A percentile compares a stretch with the other conserved stretches of the same genome.
Evolutionary conservation across 2,888 invertebrate genomes (phyloP).

Genomic region (Aricia artaxerxes): DNA sequence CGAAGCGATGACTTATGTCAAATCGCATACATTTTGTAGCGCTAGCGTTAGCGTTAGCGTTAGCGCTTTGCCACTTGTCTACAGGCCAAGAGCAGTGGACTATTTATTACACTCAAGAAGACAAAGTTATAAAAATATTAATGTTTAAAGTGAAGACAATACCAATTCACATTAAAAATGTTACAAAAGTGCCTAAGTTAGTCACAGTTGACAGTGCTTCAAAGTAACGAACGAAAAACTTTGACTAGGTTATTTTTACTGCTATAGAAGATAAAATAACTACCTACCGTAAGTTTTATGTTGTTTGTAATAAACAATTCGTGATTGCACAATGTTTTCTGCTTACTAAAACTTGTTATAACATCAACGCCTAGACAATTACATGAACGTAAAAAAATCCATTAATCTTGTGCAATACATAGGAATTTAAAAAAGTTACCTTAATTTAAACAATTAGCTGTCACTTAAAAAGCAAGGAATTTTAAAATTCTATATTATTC

Average conservation of each 20-base stretch:
- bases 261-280: neutral
- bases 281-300: neutral
- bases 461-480: neutral
- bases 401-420: slow-evolving; percentile 6
- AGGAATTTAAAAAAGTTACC: neutral
- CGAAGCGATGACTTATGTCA: too few relatives aligned
- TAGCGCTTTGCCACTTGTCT: too few relatives aligned
- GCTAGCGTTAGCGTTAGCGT: too few relatives aligned
- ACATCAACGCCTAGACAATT: neutral
- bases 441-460: neutral
- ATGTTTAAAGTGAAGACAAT: neutral
- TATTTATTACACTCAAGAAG: neutral
- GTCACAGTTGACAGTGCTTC: neutral
- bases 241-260: neutral
- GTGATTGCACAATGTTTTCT: slow-evolving; percentile 6
- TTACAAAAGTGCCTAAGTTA: neutral
- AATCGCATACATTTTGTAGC: too few relatives aligned
- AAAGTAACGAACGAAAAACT: too few relatives aligned
- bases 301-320: neutral
- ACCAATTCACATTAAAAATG: neutral
- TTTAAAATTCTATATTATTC: too few relatives aligned
- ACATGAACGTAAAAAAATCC: neutral
- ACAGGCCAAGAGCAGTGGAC: neutral
- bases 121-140: too few relatives aligned
- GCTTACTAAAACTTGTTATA: slow-evolving; percentile 12